Base-by-base conservation (phyloP, 2,797 vertebrate species). In the Esox lucius region DNA sequence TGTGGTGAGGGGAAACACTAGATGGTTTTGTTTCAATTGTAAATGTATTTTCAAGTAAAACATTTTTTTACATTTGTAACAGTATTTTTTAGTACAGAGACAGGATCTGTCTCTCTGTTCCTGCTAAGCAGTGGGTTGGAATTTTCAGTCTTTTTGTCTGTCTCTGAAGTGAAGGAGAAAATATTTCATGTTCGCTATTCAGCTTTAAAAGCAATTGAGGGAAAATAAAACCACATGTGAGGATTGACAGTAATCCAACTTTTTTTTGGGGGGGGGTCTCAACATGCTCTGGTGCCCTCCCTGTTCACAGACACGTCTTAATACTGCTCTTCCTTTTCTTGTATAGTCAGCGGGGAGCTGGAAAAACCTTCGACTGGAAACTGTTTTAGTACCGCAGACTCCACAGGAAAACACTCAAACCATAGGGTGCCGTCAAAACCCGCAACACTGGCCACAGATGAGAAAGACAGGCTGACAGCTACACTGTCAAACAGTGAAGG, bases 361-460 rank as follows among this genome's bases (percentile, higher is more conserved):
- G 83, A 75, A 62, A 62, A 79, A 76, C 74, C 71, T 73, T 79
- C 51, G 26, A 74, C 81, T 82, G 81, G 77, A 81, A 81, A 71
- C 78, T 78, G 78, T 85, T 86, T 82, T 75, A 82, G 76, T 72
- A 80, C 84, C 77, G 73, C 78, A 76, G 70, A 80, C 88, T 87
- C 87, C 81, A 83, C 86, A 78, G 88, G 84, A 88, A 89, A 77
- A 85, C 72, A 78, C 75, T 83, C 74, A 87, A 88, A 84, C 64
- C 64, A 71, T 33, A 35, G 70, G 80, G 72, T 22, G 73, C 75
- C 74, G 61, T 84, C 78, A 81, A 77, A 77, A 74, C 75, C 80
- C 71, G 39, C 75, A 76, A 70, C 79, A 73, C 75, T 48, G 59
- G 72, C 65, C 65, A 75, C 28, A 71, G 33, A 56, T 39, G 31